Base-by-base conservation (phyloP, 2,888 invertebrate species). In the Oscheius sp. region DNA sequence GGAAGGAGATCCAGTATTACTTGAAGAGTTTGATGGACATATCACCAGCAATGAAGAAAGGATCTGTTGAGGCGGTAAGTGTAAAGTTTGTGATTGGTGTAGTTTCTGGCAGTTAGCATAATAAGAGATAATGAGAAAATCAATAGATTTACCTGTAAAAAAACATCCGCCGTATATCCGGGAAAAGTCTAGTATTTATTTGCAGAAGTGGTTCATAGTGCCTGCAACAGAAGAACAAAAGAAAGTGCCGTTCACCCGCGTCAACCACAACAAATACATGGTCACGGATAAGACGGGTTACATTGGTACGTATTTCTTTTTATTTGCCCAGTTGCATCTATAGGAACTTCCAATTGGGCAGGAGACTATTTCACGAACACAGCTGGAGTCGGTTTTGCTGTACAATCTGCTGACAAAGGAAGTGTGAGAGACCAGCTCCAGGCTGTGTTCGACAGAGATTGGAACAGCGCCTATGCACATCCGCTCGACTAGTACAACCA, bases 201-300 rank as follows among this genome's bases (percentile, higher is more conserved):
- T 64, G 45, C 52, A 59, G 59, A 69, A 69, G 45, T 45, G 52
- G 43, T 73, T 73, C 52, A 21, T 21, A 1, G 95, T 97, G 1
- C 96, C 96, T 0, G 68, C 76, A 1, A 61, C 59, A 6, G 52
- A 69, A 0, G 93, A 93, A 21, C 94, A 96, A 88, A 91, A 92
- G 70, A 92, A 93, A 89, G 96, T 97, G 78, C 96, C 96, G 0
- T 95, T 90, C 90, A 93, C 93, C 0, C 91, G 97, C 68, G 97
- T 98, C 0, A 97, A 96, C 90, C 97, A 97, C 89, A 96, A 96
- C 90, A 97, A 98, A 87, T 98, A 96, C 89, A 96, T 98, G 96
- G 96, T 98, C 27, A 96, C 97, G 0, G 97, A 98, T 85, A 92
- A 93, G 52, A 92, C 92, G 0, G 96, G 94, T 0, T 96, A 95